These are phyloP conservation scores for Polypedilum pembai DNA, from an alignment of 1,140 invertebrate genomes.

Conservation along the genomic window DNA sequence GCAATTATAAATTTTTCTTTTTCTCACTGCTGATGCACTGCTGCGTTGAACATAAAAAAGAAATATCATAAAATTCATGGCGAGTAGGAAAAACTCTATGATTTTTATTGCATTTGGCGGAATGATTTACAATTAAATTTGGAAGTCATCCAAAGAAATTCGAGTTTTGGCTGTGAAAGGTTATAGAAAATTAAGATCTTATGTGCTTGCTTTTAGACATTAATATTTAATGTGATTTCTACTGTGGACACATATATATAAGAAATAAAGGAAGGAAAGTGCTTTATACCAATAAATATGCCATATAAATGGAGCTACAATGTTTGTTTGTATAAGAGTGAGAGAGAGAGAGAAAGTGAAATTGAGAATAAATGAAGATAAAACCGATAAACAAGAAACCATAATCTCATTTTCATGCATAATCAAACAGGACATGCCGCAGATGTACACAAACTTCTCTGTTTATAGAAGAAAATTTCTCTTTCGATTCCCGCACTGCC, in stretches of 20 bases:
- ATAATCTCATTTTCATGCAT: slow-evolving; percentile 18
- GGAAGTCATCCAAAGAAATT: slow-evolving; percentile 1
- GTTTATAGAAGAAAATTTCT: not conserved
- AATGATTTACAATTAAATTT: not conserved
- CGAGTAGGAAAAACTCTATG: not conserved
- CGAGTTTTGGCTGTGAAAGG: not conserved
- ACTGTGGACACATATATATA: not conserved
- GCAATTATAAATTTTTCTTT: slow-evolving; percentile 14
- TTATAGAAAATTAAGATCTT: not conserved
- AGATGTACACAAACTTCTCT: slow-evolving; percentile 17
- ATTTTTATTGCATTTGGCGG: slow-evolving; percentile 5
- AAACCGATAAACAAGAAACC: slow-evolving; percentile 17
- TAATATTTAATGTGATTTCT: slow-evolving; percentile 19
- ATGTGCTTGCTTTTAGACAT: not conserved
- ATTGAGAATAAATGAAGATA: slow-evolving; percentile 13
- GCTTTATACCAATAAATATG: no score
- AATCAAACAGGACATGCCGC: slow-evolving; percentile 15
- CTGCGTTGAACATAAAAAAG: not conserved
- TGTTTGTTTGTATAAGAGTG: not conserved
- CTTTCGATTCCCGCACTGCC: no score
- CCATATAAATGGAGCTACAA: no score
- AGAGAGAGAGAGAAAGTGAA: not conserved
- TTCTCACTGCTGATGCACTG: no score
- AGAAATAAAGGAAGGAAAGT: no score
- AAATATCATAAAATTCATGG: not conserved